Evolutionary conservation across 2,113 vertebrate species (phyloP), one percentile per base, ranked within the genome.

Genomic region (Thunnus maccoyii): DNA sequence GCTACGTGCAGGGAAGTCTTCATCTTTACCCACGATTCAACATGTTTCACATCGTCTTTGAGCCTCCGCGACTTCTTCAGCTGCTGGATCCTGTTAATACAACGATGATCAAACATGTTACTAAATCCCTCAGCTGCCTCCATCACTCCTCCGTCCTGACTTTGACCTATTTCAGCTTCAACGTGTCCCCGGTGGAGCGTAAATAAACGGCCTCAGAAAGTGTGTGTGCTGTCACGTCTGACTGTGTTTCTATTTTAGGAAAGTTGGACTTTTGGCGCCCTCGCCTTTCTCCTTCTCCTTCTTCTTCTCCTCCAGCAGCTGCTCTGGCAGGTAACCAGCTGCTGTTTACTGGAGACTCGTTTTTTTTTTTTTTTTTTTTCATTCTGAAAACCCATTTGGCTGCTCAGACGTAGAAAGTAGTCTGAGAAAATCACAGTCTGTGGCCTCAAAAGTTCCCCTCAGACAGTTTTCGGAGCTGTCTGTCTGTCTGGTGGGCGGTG

Each of bases 291-390:
- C 3, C 20, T 1, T 22, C 22, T 22, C 1, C 22, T 22, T 22
- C 27, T 65, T 8, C 61, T 30, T 6, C 61, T 65, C 44, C 72
- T 61, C 3, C 74, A 56, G 73, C 80, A 36, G 77, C 79, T 25
- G 72, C 82, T 73, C 79, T 78, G 69, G 65, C 84, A 78, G 84
- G 76, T 78, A 50, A 87, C 78, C 80, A 86, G 88, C 78, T 88
- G 78, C 78, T 67, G 78, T 74, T 84, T 61, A 22, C 22, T 22
- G 22, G 22, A 22, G 22, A 58, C 78, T 8, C 4, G 17, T 20
- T 56, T n/a, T n/a, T n/a, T n/a, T n/a, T n/a, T n/a, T n/a, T n/a
- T n/a, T n/a, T n/a, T n/a, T n/a, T n/a, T n/a, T 32, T 48, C 41
- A 77, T 13, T 52, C 46, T 25, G 10, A 47, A 66, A 41, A 55